These are phyloP conservation scores for Sebastes matsubarae DNA, from an alignment of 2,797 vertebrate species.

Conservation along the genomic window DNA sequence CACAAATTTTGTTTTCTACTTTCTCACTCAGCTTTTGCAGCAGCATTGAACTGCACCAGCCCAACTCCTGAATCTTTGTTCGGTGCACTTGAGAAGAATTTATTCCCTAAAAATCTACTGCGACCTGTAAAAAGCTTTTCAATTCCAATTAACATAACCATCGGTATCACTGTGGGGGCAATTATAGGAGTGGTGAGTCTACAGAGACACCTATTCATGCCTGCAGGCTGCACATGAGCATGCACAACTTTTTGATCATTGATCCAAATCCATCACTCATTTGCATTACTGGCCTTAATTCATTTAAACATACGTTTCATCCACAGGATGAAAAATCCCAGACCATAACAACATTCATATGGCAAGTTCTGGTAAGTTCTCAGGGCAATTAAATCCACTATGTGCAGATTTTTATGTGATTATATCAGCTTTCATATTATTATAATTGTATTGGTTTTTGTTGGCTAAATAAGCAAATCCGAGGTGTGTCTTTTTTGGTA, in stretches of 20 bases:
- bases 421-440: background rate
- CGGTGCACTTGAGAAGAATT: slow-evolving; percentile 21
- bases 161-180: slow-evolving; percentile 49
- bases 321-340: slow-evolving; percentile 28
- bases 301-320: background rate
- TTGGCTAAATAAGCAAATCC: background rate
- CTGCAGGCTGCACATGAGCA: background rate
- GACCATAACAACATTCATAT: background rate
- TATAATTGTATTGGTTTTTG: background rate
- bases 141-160: slow-evolving; percentile 1
- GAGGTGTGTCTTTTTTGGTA: background rate
- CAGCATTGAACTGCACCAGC: slow-evolving; percentile 61
- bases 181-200: slow-evolving; percentile 66
- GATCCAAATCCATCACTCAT: background rate
- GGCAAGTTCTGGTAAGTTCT: slow-evolving; percentile 25
- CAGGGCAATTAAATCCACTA: too few species aligned
- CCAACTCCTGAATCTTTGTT: slow-evolving; percentile 45
- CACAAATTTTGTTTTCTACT: background rate
- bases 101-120: slow-evolving; percentile 28
- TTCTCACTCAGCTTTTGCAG: slow-evolving; percentile 25
- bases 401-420: background rate
- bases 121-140: slow-evolving; percentile 41
- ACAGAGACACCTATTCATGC: background rate
- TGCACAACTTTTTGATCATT: background rate
- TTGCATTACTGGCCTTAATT: background rate